Evolutionary conservation across 2,888 invertebrate species (phyloP).

Genomic region (Lathronympha strigana): DNA sequence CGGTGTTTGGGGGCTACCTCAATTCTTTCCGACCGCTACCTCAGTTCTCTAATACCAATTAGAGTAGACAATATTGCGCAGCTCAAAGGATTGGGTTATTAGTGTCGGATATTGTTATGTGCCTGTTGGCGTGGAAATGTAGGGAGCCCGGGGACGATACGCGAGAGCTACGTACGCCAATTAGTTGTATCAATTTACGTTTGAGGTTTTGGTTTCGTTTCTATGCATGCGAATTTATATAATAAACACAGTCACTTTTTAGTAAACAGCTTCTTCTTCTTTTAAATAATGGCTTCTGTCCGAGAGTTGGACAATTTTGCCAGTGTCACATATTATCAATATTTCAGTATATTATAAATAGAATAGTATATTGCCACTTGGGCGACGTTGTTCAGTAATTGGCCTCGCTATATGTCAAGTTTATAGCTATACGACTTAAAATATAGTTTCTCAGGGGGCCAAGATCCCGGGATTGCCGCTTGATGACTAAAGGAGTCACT

Average conservation of each 20-base stretch:
- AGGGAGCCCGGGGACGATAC: conserved; percentile 35
- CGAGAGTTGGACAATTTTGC: no score
- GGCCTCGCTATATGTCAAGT: no score
- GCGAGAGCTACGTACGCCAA: conserved; percentile 23
- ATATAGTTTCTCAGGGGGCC: no score
- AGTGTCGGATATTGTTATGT: conserved; percentile 79
- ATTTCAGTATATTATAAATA: no score
- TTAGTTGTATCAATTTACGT: conserved; percentile 40
- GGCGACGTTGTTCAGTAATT: no score
- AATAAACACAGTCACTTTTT: background rate
- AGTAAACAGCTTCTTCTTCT: no score
- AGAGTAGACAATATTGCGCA: conserved; percentile 76
- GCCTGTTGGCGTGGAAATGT: conserved; percentile 64
- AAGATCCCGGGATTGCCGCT: no score
- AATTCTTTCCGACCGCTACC: conserved; percentile 72
- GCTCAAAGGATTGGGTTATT: conserved; percentile 78
- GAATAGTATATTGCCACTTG: no score
- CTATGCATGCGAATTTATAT: background rate
- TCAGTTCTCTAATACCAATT: conserved; percentile 82
- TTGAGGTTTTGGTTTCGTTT: conserved; percentile 16
- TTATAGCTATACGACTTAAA: no score
- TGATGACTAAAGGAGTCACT: no score
- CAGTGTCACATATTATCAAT: no score
- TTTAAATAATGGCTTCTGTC: no score
- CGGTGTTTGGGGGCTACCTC: conserved; percentile 77